Evolutionary conservation across 1,140 invertebrate genomes (phyloP).

Genomic region (Lepidurus packardi): DNA sequence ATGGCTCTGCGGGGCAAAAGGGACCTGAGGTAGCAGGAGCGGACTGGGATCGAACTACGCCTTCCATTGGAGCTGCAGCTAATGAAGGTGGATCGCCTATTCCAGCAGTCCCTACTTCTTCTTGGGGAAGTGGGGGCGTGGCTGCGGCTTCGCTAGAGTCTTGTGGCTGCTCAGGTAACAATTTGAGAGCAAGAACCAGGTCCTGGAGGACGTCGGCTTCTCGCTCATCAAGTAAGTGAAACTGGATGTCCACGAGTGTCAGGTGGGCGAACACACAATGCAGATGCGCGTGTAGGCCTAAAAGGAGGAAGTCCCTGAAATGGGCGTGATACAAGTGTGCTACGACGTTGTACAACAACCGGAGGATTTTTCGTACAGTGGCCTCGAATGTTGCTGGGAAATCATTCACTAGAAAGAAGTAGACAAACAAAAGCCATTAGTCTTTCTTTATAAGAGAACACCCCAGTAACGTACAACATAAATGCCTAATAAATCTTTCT

Average conservation of each 20-base stretch:
- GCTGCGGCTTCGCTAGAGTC: not conserved
- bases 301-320: slow-evolving; percentile 86
- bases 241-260: slow-evolving; percentile 74
- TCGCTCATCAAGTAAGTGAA: slow-evolving; percentile 88
- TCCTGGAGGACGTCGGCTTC: slow-evolving; percentile 88
- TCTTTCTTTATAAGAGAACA: not conserved
- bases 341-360: slow-evolving; percentile 93
- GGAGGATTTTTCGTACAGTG: slow-evolving; percentile 91
- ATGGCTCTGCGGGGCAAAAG: not conserved
- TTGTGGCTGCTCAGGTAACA: slow-evolving; percentile 37
- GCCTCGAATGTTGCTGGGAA: slow-evolving; percentile 91
- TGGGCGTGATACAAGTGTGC: slow-evolving; percentile 97
- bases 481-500: too few relatives aligned
- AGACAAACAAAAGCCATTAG: slow-evolving; percentile 7
- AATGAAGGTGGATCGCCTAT: not conserved
- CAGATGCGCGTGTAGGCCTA: slow-evolving; percentile 55
- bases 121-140: not conserved
- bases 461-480: too few relatives aligned
- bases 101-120: not conserved
- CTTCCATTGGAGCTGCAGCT: not conserved
- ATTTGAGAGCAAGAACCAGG: slow-evolving; percentile 45
- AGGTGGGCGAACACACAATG: slow-evolving; percentile 91
- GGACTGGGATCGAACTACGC: slow-evolving; percentile 8
- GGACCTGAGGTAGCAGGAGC: slow-evolving; percentile 5
- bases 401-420: slow-evolving; percentile 69